Base-by-base conservation (phyloP, 2,888 invertebrate genomes). In the Arrhopalites spinosus region DNA sequence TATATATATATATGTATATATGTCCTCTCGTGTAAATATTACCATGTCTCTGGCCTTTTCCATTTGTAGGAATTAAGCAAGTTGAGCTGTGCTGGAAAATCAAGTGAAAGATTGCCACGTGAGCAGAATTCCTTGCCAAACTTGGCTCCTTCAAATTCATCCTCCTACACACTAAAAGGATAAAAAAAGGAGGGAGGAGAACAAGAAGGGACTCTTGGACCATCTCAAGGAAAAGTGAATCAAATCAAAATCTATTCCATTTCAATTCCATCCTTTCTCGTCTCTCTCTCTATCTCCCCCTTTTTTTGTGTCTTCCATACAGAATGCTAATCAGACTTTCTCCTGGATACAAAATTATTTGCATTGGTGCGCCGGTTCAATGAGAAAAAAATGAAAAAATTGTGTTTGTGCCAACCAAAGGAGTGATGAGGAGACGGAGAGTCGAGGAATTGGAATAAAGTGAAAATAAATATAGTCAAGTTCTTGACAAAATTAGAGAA, bases 21-120 rank as follows among this genome's bases (percentile, higher is more conserved):
- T 78, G 77, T 75, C 78, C 76, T 72, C 69, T 45, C 45, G 47
- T 50, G 53, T 69, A 69, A 69, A 50, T 50, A 70, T 70, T 53
- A 53, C 56, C 70, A 36, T 70, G 27, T 70, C 56, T 70, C 36
- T 70, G 53, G 69, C 53, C 56, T 70, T 70, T 70, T 70, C 70
- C 53, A 70, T 70, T 70, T 70, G 70, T 50, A 70, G 70, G 36
- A 70, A 70, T 70, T 70, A 70, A 70, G 70, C 25, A n/a, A n/a
- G 70, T 30, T 53, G 70, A 69, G 69, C 69, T 29, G 20, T 36
- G 70, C 56, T 70, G 56, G 70, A 70, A 70, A 70, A 70, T 70
- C 70, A 70, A 70, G 50, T 70, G 70, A 70, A 56, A 70, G 70
- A 70, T 70, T 70, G 50, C 70, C 50, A 53, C 70, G 70, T 70